Percentiles rank a stretch among this genome's conserved stretches.
These are phyloP conservation scores for Beroe ovata DNA, from an alignment of 37 sponge, comb jelly and placozoan species.

Conservation along the genomic window DNA sequence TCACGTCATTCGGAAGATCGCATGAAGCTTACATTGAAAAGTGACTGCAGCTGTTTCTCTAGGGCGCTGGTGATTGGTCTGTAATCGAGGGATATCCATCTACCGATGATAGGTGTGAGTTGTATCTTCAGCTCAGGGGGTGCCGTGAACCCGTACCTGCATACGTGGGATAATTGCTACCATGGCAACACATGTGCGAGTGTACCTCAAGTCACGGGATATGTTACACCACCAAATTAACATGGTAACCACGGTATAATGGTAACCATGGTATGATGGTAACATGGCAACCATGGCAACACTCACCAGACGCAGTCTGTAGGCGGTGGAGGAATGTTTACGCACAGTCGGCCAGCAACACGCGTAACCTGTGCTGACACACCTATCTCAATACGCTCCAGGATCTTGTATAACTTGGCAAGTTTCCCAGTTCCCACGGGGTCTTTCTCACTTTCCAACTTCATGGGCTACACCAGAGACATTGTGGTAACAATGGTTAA, in stretches of 20 bases:
- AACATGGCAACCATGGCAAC: too few species aligned
- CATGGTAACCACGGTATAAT: too few species aligned
- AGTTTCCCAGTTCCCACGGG: background rate
- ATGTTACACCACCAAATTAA: too few species aligned
- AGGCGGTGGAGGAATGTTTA: conserved; percentile 25
- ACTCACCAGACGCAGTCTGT: background rate
- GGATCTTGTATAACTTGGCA: background rate
- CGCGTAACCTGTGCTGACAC: conserved; percentile 18
- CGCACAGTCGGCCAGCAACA: background rate
- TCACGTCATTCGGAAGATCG: background rate
- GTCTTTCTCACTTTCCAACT: conserved; percentile 17
- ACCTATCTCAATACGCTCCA: background rate
- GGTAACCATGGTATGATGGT: too few species aligned
- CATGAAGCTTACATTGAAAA: conserved; percentile 28
- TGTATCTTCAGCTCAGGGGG: conserved; percentile 53
- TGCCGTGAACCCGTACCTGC: conserved; percentile 42
- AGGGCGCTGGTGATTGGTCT: background rate
- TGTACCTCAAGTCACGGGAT: too few species aligned
- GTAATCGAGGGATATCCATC: conserved; percentile 57
- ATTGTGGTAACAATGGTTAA: too few species aligned
- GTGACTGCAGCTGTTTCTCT: conserved; percentile 27
- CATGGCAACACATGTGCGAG: too few species aligned
- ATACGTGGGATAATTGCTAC: too few species aligned
- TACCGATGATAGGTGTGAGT: conserved; percentile 10
- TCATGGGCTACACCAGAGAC: conserved; percentile 36